A percentile compares a stretch with the other conserved stretches of the same genome.
Conservation (phyloP, 1,140 invertebrate species). For the Drosophila melanogaster region DNA sequence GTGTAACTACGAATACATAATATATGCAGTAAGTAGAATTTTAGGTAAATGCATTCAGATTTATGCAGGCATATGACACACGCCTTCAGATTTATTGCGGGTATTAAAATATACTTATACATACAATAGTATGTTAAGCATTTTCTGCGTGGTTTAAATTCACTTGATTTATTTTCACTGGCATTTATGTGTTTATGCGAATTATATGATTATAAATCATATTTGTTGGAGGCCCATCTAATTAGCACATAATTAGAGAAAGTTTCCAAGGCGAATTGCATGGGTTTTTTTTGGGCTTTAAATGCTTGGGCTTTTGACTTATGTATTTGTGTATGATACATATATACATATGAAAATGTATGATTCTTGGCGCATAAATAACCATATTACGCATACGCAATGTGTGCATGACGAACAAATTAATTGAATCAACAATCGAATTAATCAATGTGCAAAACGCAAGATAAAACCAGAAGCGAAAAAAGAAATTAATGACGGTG, state of each 20-base stretch:
- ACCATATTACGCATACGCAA: constrained; percentile 33
- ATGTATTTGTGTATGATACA: too few species aligned
- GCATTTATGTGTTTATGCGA: constrained; percentile 3
- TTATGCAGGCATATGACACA: not conserved
- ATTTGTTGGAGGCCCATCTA: constrained; percentile 39
- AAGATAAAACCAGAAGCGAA: constrained; percentile 21
- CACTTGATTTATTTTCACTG: constrained; percentile 14
- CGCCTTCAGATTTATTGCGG: too few species aligned
- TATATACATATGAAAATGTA: not conserved
- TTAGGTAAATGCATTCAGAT: not conserved
- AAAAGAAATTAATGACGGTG: constrained; percentile 39
- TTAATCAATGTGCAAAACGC: constrained; percentile 57
- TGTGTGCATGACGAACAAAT: constrained; percentile 23
- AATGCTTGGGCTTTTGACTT: too few species aligned
- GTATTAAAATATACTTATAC: too few species aligned
- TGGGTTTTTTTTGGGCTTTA: too few species aligned
- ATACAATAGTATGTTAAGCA: too few species aligned
- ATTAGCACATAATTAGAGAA: constrained; percentile 61
- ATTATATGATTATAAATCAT: constrained; percentile 44
- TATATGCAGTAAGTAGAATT: too few species aligned
- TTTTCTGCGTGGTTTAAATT: too few species aligned
- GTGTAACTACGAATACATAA: not conserved
- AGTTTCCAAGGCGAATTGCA: too few species aligned
- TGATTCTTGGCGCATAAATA: not conserved
- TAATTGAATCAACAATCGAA: constrained; percentile 55